Evolutionary conservation across 2,797 vertebrate species (phyloP).

Genomic region (Propithecus deckenii): DNA sequence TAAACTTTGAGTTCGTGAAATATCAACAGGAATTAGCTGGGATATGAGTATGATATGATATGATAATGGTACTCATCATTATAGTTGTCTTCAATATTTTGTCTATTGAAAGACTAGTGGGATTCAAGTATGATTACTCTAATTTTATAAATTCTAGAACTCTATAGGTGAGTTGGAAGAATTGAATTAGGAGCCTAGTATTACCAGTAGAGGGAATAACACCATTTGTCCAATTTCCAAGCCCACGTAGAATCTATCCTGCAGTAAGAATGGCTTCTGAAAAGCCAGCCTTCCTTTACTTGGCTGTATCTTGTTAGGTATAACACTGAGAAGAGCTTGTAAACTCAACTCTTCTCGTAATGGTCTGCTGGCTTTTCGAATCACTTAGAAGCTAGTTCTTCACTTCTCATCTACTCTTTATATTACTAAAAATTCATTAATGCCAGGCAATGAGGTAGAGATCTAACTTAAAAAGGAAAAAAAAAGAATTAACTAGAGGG

Average conservation of each 20-base stretch:
- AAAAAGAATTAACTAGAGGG: constrained; percentile 77
- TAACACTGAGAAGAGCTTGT: not conserved
- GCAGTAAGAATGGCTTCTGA: not conserved
- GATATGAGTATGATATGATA: not conserved
- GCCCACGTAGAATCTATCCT: not conserved
- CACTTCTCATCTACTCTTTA: constrained; percentile 73
- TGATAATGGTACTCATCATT: not conserved
- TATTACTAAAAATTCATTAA: constrained; percentile 80
- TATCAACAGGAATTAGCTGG: not conserved
- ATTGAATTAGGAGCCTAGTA: not conserved
- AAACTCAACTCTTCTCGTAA: not conserved
- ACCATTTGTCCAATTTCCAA: not conserved
- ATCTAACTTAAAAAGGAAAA: constrained; percentile 76
- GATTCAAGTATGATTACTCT: not conserved
- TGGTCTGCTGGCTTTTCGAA: not conserved
- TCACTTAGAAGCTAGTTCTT: constrained; percentile 71
- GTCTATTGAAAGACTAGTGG: not conserved
- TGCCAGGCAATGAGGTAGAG: constrained; percentile 80
- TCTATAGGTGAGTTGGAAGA: not conserved
- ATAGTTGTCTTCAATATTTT: not conserved
- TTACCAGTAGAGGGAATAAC: not conserved
- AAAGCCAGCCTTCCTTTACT: not conserved
- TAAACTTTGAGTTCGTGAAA: not conserved
- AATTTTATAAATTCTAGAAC: not conserved
- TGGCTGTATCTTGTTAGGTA: not conserved